phyloP scores from a whole-genome alignment of 2,888 invertebrate genomes.

The Epinotia nisella region DNA sequence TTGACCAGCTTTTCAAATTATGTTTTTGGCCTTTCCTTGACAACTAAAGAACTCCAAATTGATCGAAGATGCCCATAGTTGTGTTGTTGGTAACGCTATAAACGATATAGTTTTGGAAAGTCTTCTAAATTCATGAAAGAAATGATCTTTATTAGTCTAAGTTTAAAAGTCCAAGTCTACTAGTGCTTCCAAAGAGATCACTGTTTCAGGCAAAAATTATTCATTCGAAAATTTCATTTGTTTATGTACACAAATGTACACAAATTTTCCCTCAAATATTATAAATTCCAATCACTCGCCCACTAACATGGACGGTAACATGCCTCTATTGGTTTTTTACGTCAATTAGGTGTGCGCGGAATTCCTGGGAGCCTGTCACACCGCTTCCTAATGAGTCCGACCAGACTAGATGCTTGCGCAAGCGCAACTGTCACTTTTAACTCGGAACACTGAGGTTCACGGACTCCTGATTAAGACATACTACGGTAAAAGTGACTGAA shows the following conservation, averaged over 20 bases:
- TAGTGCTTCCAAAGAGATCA: not conserved
- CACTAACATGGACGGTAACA: constrained; percentile 1
- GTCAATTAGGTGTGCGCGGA: constrained; percentile 29
- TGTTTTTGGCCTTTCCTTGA: too few relatives aligned
- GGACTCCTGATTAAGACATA: not conserved
- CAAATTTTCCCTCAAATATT: not conserved
- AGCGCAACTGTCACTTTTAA: constrained; percentile 39
- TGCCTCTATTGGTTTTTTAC: constrained; percentile 34
- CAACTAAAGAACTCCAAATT: too few relatives aligned
- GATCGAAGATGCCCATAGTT: too few relatives aligned
- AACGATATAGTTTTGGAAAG: too few relatives aligned
- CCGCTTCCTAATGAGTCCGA: constrained; percentile 42
- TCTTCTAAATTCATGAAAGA: too few relatives aligned
- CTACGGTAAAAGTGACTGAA: too few relatives aligned
- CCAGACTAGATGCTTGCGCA: constrained; percentile 21
- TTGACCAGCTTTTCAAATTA: too few relatives aligned
- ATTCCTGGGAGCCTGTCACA: constrained; percentile 37
- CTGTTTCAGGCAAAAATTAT: too few relatives aligned
- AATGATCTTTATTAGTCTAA: not conserved
- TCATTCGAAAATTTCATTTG: too few relatives aligned
- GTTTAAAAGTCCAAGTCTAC: not conserved
- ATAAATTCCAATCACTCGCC: not conserved
- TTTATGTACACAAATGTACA: too few relatives aligned
- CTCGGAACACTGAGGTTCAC: not conserved
- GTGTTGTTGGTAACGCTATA: too few relatives aligned